These are phyloP conservation scores for Heteromyza rotundicornis DNA, from an alignment of 2,888 invertebrate genomes.

Conservation along the genomic window DNA sequence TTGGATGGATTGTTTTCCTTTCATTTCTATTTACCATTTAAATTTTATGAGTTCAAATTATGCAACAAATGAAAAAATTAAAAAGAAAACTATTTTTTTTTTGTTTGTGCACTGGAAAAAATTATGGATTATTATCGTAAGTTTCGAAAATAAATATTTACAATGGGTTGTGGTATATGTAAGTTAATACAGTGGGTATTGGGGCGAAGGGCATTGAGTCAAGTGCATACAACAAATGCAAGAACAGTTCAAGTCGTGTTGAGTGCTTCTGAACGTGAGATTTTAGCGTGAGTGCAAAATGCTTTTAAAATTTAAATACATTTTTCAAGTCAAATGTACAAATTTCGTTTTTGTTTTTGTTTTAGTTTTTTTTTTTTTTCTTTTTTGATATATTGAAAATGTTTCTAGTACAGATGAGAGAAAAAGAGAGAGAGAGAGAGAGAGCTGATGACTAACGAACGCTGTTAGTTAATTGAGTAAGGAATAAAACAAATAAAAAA, in stretches of 20 bases:
- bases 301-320: neutral
- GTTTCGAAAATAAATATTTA: conserved; percentile 35
- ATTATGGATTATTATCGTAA: neutral
- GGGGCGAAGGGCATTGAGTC: no score
- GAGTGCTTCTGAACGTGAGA: conserved; percentile 1
- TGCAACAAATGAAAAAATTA: no score
- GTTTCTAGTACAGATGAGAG: no score
- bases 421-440: no score
- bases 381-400: conserved; percentile 9
- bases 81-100: no score
- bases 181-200: no score
- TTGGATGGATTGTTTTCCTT: conserved; percentile 37
- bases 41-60: neutral
- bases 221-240: conserved; percentile 4
- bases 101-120: conserved; percentile 10
- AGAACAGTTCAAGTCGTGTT: conserved; percentile 9
- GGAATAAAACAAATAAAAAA: conserved; percentile 27
- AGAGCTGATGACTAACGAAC: neutral
- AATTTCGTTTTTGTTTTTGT: no score
- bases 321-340: conserved; percentile 1
- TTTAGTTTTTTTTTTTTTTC: no score
- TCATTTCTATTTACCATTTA: conserved; percentile 12
- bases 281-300: neutral
- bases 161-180: conserved; percentile 35
- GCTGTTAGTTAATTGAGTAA: neutral